Conservation (phyloP, 2,888 invertebrate species). For the Melangyna quadrimaculata region DNA sequence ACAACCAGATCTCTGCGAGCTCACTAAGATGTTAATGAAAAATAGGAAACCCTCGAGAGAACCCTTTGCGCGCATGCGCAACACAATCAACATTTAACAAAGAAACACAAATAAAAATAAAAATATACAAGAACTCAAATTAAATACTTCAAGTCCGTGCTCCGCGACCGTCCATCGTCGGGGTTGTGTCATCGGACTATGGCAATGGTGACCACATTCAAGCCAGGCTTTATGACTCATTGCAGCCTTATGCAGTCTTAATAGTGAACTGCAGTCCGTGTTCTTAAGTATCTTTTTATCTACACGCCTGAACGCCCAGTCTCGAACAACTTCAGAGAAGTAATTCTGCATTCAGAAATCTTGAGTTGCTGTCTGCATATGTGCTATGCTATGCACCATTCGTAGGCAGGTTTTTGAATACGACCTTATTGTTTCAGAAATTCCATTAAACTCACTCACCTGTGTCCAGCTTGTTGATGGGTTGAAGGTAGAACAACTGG, state of each 20-base stretch:
- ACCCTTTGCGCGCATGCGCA: conserved; percentile 25
- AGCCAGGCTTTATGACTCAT: conserved; percentile 52
- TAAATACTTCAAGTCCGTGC: conserved; percentile 20
- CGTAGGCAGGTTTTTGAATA: neutral
- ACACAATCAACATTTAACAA: conserved; percentile 15
- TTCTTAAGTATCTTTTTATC: conserved; percentile 12
- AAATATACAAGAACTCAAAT: conserved; percentile 15
- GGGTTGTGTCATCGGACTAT: conserved; percentile 4
- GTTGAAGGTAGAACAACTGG: conserved; percentile 13
- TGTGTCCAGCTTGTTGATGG: conserved; percentile 1
- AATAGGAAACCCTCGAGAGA: conserved; percentile 19
- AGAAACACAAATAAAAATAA: conserved; percentile 7
- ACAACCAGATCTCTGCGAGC: neutral
- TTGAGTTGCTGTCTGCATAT: neutral
- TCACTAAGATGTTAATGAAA: conserved; percentile 17
- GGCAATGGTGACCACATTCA: conserved; percentile 6
- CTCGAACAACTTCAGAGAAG: neutral
- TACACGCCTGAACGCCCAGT: conserved; percentile 9
- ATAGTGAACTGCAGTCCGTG: conserved; percentile 17
- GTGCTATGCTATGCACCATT: neutral
- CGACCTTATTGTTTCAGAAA: conserved; percentile 22
- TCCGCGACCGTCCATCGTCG: neutral
- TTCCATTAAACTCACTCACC: conserved; percentile 39
- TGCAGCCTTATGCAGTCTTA: conserved; percentile 48
- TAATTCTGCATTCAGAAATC: conserved; percentile 3